phyloP scores from a whole-genome alignment of 2,888 invertebrate species.

The Xestia rhomboidea region DNA sequence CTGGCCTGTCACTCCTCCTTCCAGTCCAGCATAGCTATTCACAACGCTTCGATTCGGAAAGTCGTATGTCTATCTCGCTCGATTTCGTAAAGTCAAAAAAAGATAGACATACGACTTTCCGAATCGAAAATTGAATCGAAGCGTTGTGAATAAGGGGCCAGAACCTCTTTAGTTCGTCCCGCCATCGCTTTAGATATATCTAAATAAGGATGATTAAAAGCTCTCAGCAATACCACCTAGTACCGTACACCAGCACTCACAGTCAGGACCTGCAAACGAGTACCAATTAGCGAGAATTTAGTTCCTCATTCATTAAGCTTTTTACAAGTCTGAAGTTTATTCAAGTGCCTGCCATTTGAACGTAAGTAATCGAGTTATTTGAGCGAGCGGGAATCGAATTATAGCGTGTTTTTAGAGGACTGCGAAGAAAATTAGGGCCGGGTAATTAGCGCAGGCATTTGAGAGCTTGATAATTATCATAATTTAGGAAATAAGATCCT shows the following conservation, averaged over 20 bases:
- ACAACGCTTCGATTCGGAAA: too few relatives aligned
- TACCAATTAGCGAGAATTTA: slow-evolving; percentile 56
- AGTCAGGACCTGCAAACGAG: slow-evolving; percentile 40
- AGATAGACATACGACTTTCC: too few relatives aligned
- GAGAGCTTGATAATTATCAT: neutral
- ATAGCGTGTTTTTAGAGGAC: slow-evolving; percentile 9
- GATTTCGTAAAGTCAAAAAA: too few relatives aligned
- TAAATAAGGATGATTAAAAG: slow-evolving; percentile 1
- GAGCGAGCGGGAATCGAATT: slow-evolving; percentile 25
- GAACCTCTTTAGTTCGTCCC: neutral
- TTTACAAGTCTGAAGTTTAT: slow-evolving; percentile 48
- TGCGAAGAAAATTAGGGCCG: neutral
- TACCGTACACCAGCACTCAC: neutral
- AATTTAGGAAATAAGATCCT: neutral
- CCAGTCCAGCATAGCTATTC: too few relatives aligned
- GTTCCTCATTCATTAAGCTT: slow-evolving; percentile 37
- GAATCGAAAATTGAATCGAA: too few relatives aligned
- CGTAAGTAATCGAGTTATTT: slow-evolving; percentile 55
- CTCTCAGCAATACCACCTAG: neutral
- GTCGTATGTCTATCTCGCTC: too few relatives aligned
- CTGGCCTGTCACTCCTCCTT: too few relatives aligned
- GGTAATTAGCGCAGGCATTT: slow-evolving; percentile 1
- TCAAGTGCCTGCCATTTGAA: slow-evolving; percentile 42
- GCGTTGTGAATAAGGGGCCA: too few relatives aligned
- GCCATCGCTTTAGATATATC: neutral